Evolutionary conservation across 2,113 vertebrate genomes (phyloP), one percentile per base, ranked within the genome.

Genomic region (Xiphophorus maculatus): DNA sequence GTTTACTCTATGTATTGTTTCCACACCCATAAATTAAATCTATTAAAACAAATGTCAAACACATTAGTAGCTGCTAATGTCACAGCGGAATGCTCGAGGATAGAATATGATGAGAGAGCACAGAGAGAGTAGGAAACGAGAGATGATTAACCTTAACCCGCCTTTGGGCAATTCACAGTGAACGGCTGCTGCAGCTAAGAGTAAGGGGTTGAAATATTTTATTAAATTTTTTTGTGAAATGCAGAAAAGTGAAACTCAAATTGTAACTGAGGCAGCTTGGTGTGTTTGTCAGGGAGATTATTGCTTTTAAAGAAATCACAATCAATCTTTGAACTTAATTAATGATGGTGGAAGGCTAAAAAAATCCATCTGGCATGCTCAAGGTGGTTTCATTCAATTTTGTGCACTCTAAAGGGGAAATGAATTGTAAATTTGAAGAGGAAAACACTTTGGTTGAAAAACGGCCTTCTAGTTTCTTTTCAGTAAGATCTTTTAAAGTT

Each of bases 31-130:
- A 80, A 89, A 90, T 84, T 79, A 83, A 89, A 86, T 84, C 87
- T 89, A 91, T 87, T 92, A 90, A 89, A 89, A 84, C 81, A 90
- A 92, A 94, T 91, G 90, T 92, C 86, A 93, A 88, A 91, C 85
- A 87, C 87, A 89, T 90, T 88, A 82, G 79, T 29, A 84, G 87
- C 85, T 35, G 66, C 71, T 88, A 89, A 89, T 91, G 87, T 79
- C 86, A 86, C 66, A 10, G 77, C 33, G 77, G 65, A 76, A 86
- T 51, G 86, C 87, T 89, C 25, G 63, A 69, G 84, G 86, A 84
- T 2, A 83, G 74, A 84, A 65, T 84, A 81, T 77, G 72, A 90
- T 79, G 65, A 84, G 73, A 75, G 54, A 60, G 15, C 77, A 73
- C 2, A 33, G 78, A 81, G 71, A 74, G 71, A 75, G 71, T 60